phyloP scores from a whole-genome alignment of 1,140 invertebrate species.

The Brachionus koreanus region DNA sequence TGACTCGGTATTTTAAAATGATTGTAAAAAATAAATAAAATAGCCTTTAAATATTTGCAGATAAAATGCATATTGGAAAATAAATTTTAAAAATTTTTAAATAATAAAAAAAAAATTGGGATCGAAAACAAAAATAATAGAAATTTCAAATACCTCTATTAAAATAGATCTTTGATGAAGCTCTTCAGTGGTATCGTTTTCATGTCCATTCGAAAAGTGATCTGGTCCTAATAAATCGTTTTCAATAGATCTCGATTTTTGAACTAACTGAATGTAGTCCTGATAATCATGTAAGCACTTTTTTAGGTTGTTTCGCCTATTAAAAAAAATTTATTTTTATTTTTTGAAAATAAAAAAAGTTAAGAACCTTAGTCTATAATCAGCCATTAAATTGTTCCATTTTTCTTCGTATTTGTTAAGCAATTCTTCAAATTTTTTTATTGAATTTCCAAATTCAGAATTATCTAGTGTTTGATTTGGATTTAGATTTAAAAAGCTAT shows the following conservation, averaged over 20 bases:
- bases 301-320: neutral
- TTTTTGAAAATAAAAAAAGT: too few species aligned
- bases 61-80: too few species aligned
- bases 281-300: neutral
- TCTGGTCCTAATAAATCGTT: neutral
- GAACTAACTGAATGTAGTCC: neutral
- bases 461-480: neutral
- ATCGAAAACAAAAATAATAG: neutral
- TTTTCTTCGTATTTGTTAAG: neutral
- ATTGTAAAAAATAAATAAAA: too few species aligned
- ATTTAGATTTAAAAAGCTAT: neutral
- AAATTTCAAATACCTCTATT: neutral
- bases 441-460: neutral
- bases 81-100: too few species aligned
- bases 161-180: neutral
- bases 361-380: neutral
- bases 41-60: too few species aligned
- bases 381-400: neutral
- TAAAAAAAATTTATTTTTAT: neutral
- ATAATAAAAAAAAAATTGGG: too few species aligned
- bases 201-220: neutral
- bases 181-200: neutral
- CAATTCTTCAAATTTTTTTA: constrained; percentile 4
- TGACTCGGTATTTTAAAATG: too few species aligned
- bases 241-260: neutral